Base-by-base conservation (phyloP, 1,140 invertebrate species). In the Eriosoma lanigerum region DNA sequence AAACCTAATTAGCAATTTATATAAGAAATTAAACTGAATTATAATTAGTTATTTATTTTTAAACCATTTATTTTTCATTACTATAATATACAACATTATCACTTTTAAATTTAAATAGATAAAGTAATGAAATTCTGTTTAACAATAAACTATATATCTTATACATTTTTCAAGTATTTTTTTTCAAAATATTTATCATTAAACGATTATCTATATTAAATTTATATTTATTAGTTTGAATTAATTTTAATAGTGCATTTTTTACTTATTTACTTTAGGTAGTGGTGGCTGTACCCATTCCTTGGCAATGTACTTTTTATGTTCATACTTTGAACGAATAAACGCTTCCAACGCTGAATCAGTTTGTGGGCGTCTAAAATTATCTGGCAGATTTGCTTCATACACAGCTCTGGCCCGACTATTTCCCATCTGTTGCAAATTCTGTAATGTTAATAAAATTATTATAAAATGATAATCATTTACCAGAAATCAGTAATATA, bases 371-470 rank as follows among this genome's bases (percentile, higher is more conserved):
- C 97, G 89, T 26, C 95, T 89, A 85, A 98, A 98, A 84, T 92
- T 94, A 85, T 99, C 97, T 0, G 96, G 96, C 66, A 99, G 86
- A 87, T 98, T 97, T 1, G 97, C 96, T 88, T 99, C 97, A 86
- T 98, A 99, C 0, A 98, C 96, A 26, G 96, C 97, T 81, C 96
- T 89, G 0, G 96, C 97, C 83, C 94, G 88, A n/a, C 94, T 96
- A 86, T 99, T 99, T 15, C 97, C 97, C 94, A 99, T 98, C 86
- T 97, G 94, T 87, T 98, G 95, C 83, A 99, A 89, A 90, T 93
- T 92, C 92, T 93, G 83, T 54, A 86, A 86, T 82, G 81, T 50
- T 82, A 62, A 38, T 4, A 4, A 38, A 38, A 4, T 38, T 4
- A 4, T 32, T 13, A 64, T 26, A 44, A 15, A 48, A 70, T 72